These are phyloP conservation scores for Poecile atricapillus DNA, from an alignment of 2,113 vertebrate genomes.

Conservation along the genomic window DNA sequence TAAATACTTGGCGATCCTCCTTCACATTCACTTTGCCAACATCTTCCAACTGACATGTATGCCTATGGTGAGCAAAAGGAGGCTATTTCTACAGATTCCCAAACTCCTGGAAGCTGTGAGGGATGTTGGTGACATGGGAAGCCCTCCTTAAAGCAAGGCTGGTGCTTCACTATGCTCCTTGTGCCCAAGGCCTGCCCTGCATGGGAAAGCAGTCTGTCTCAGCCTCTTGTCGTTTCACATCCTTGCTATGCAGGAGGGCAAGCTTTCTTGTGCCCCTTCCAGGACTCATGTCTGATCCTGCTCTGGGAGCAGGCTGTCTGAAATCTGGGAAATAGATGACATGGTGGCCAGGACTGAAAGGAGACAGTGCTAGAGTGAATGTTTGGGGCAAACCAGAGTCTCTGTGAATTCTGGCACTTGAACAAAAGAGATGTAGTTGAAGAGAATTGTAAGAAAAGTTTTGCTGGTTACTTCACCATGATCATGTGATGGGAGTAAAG, in stretches of 20 bases:
- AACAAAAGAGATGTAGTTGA: neutral
- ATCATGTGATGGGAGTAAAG: neutral
- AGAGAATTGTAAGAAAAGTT: neutral
- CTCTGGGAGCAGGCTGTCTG: neutral
- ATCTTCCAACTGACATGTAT: neutral
- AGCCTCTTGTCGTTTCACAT: neutral
- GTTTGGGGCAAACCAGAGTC: neutral
- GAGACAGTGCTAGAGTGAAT: neutral
- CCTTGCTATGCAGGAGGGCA: neutral
- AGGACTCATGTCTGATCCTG: neutral
- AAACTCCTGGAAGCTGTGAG: neutral
- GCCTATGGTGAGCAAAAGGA: neutral
- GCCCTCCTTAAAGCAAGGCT: neutral
- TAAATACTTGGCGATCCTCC: neutral
- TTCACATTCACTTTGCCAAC: neutral
- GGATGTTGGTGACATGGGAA: neutral
- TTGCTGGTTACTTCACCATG: neutral
- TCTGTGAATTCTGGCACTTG: neutral
- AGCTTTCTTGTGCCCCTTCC: neutral
- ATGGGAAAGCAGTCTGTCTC: neutral
- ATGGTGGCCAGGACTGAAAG: neutral
- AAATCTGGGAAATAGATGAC: neutral
- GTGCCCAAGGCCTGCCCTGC: neutral
- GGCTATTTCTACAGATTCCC: neutral
- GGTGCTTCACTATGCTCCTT: neutral